A percentile compares a stretch with the other conserved stretches of the same genome.
phyloP scores from a whole-genome alignment of 2,888 invertebrate genomes.

The Caenorhabditis panamensis region DNA sequence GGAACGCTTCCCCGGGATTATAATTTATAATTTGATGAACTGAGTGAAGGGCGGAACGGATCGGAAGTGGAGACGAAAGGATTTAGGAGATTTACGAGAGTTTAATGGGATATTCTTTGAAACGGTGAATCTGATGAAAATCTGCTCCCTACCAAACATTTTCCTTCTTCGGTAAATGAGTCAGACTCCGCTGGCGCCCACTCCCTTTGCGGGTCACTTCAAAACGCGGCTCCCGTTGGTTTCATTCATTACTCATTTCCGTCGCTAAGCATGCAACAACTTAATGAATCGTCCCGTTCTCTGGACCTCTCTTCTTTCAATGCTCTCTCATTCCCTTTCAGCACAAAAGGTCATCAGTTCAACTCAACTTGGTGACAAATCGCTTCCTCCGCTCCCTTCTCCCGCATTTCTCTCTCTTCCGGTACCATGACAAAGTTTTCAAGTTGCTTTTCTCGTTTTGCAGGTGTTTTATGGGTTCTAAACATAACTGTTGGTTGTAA shows the following conservation, averaged over 20 bases:
- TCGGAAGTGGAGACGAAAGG: conserved; percentile 15
- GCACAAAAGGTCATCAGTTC: conserved; percentile 48
- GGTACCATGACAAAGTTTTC: conserved; percentile 35
- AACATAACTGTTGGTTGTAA: conserved; percentile 13
- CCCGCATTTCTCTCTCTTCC: conserved; percentile 52
- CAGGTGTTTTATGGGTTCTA: conserved; percentile 41
- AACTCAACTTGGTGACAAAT: conserved; percentile 19
- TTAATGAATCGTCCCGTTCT: conserved; percentile 39
- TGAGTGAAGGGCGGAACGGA: conserved; percentile 45
- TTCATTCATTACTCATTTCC: conserved; percentile 53
- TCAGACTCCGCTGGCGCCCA: no score
- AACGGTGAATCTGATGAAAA: neutral
- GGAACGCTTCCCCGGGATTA: conserved; percentile 41
- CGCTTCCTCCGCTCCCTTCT: conserved; percentile 35
- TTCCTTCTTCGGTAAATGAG: neutral
- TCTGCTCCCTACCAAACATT: neutral
- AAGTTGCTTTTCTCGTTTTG: conserved; percentile 8
- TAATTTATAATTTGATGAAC: conserved; percentile 37
- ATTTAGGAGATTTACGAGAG: conserved; percentile 15
- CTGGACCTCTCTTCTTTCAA: conserved; percentile 6
- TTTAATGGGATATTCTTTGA: neutral
- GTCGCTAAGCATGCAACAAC: conserved; percentile 34
- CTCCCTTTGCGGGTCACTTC: no score
- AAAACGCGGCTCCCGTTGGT: conserved; percentile 38
- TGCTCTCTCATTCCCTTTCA: conserved; percentile 28